Evolutionary conservation across 2,888 invertebrate species (phyloP), one percentile per base, ranked within the genome.

Genomic region (Lathronympha strigana): DNA sequence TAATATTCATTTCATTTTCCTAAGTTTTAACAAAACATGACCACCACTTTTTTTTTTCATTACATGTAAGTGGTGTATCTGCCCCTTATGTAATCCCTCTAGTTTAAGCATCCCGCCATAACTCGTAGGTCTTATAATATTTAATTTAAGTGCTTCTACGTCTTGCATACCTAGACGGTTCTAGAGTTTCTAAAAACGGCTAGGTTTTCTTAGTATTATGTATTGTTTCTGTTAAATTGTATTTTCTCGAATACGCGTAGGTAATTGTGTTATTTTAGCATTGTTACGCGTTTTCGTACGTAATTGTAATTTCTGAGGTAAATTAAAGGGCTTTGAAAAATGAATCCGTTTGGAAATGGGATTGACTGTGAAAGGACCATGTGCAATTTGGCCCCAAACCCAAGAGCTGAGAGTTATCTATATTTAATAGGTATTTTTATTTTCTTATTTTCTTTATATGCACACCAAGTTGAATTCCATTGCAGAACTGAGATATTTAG

Each of bases 71-170:
- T 13, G 21, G 4, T 4, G 47, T 23, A n/a, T 47, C 47, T 47
- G 47, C 6, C 5, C 23, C 6, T 8, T n/a, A 17, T 47, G n/a
- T 47, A 23, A 47, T 47, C 47, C 23, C 4, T 19, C n/a, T 6
- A n/a, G 36, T 23, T n/a, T 23, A 4, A 36, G 61, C 53, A 53
- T 53, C 25, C 43, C 15, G 17, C n/a, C 33, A 21, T 62, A 62
- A 62, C 45, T 54, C 53, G 53, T 54, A 62, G 45, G 45, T 54
- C 54, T 54, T 54, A 45, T 54, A 62, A 53, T 62, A 36, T 62
- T 62, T 45, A 62, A 54, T 54, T 45, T 28, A 60, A 60, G 38
- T 38, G 49, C 49, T 19, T 51, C n/a, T 5, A 36, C 25, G 50
- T 62, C 53, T 54, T 54, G 45, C 36, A 47, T 38, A 38, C n/a